A percentile compares a stretch with the other conserved stretches of the same genome.
phyloP scores from a whole-genome alignment of 2,888 invertebrate species.

The Adelphocoris suturalis region DNA sequence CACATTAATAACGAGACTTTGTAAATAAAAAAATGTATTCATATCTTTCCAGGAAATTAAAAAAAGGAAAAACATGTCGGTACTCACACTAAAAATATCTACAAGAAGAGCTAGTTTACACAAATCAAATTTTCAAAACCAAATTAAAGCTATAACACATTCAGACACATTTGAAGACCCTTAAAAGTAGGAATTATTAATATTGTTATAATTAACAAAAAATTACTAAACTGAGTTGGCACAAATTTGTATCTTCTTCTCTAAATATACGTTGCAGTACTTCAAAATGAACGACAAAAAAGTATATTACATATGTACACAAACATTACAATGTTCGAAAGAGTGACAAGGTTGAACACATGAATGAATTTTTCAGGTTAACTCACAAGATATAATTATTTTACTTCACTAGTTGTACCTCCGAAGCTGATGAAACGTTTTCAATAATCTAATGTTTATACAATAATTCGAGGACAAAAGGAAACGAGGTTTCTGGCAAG shows the following conservation, averaged over 20 bases:
- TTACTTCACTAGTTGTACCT: not conserved
- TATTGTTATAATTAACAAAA: conserved; percentile 6
- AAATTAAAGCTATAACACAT: conserved; percentile 68
- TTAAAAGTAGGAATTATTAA: conserved; percentile 28
- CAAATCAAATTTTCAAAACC: conserved; percentile 15
- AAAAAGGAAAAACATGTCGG: conserved; percentile 37
- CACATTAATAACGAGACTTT: not conserved
- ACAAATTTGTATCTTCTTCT: conserved; percentile 44
- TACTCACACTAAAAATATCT: conserved; percentile 52
- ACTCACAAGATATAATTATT: not conserved
- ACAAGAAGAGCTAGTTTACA: conserved; percentile 52
- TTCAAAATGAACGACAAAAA: conserved; percentile 9
- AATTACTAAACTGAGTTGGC: conserved; percentile 63
- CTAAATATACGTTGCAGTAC: not conserved
- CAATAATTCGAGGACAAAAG: conserved; percentile 15
- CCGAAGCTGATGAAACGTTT: not conserved
- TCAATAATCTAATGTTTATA: not conserved
- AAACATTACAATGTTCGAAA: conserved; percentile 34
- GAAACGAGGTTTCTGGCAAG: conserved; percentile 54
- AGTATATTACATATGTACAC: conserved; percentile 50
- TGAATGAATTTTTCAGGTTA: not conserved
- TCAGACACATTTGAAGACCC: conserved; percentile 55
- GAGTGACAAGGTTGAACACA: conserved; percentile 43
- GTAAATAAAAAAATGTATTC: conserved; percentile 61
- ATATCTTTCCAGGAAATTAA: conserved; percentile 29